A percentile compares a stretch with the other conserved stretches of the same genome.
Conservation (phyloP, 2,113 vertebrate genomes). For the Sceloporus undulatus region DNA sequence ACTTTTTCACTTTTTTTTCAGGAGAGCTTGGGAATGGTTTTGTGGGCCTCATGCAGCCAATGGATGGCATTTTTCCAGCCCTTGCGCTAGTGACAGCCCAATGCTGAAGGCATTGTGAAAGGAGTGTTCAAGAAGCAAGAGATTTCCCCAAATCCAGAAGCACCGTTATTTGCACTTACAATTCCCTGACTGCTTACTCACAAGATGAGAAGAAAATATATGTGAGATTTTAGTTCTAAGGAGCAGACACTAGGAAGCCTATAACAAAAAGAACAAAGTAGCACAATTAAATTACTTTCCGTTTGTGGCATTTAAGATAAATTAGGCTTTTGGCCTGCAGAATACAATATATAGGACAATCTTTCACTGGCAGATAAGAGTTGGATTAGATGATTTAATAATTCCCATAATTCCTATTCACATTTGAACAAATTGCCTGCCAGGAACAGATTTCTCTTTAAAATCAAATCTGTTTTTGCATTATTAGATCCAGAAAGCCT, state of each 20-base stretch:
- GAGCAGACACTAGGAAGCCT: not conserved
- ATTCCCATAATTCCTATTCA: conserved; percentile 50
- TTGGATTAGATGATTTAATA: conserved; percentile 61
- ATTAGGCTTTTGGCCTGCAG: conserved; percentile 55
- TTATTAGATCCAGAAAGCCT: conserved; percentile 46
- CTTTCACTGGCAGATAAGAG: conserved; percentile 35
- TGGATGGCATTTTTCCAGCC: too few species aligned
- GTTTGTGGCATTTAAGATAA: conserved; percentile 58
- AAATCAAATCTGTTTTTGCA: conserved; percentile 60
- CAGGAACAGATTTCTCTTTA: conserved; percentile 65
- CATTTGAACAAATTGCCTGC: conserved; percentile 49
- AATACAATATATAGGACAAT: conserved; percentile 45
- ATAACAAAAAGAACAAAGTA: not conserved
- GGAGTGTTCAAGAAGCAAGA: too few species aligned
- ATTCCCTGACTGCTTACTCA: conserved; percentile 37
- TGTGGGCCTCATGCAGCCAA: too few species aligned
- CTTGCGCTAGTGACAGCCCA: too few species aligned
- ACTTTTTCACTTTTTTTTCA: too few species aligned
- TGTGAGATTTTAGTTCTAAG: not conserved
- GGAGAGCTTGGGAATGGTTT: too few species aligned
- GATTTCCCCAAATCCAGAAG: not conserved
- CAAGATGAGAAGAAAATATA: not conserved
- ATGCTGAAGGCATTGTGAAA: not conserved
- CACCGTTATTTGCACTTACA: not conserved
- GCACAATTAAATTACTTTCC: conserved; percentile 22